These are phyloP conservation scores for Glaucopsyche alexis DNA, from an alignment of 2,888 invertebrate genomes.

Conservation along the genomic window DNA sequence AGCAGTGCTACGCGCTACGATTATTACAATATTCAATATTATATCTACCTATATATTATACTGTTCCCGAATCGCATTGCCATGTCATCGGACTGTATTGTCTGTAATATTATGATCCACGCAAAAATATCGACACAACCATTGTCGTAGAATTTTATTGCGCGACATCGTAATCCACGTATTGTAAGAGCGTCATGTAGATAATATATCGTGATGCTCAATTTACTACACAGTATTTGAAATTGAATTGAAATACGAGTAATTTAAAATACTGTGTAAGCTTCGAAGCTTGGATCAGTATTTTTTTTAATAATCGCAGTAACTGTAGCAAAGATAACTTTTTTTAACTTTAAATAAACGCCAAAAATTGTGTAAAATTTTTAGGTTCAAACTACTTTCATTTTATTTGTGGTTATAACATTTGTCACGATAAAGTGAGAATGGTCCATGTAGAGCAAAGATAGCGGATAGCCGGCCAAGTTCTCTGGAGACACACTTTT, in stretches of 20 bases:
- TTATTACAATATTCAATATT: too few relatives aligned
- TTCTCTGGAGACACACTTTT: conserved; percentile 34
- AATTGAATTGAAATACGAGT: conserved; percentile 19
- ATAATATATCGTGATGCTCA: background rate
- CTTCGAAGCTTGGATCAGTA: background rate
- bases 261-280: background rate
- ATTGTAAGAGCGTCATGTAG: background rate
- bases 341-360: background rate
- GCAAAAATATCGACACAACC: conserved; percentile 2
- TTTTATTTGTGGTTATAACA: conserved; percentile 9
- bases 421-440: conserved; percentile 48
- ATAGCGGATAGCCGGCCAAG: conserved; percentile 34
- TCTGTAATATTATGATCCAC: background rate
- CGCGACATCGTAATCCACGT: conserved; percentile 7
- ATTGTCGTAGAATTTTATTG: conserved; percentile 10
- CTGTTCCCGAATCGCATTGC: background rate
- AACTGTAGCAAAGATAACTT: background rate
- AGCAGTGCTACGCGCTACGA: background rate
- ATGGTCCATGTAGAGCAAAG: conserved; percentile 50
- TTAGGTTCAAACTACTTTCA: background rate
- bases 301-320: background rate
- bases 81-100: background rate
- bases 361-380: background rate
- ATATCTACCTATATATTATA: too few relatives aligned
- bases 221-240: background rate